Conservation (phyloP, 2,797 vertebrate genomes). For the Micromesistius poutassou region DNA sequence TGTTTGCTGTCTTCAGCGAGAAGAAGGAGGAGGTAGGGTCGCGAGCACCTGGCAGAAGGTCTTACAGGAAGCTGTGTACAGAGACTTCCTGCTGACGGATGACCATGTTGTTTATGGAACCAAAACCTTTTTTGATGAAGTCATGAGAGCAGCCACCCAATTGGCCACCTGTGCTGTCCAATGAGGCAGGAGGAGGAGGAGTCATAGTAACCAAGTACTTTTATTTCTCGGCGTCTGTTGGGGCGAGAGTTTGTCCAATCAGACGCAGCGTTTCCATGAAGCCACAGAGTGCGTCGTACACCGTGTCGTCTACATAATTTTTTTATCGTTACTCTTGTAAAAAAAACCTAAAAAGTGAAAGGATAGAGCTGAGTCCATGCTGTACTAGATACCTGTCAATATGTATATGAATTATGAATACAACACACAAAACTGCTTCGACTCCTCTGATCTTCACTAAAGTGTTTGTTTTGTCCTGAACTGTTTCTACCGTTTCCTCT, state of each 20-base stretch:
- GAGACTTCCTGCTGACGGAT: conserved; percentile 27
- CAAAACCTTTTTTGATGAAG: conserved; percentile 13
- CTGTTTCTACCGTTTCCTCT: background rate
- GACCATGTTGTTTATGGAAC: conserved; percentile 4
- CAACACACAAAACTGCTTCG: conserved; percentile 70
- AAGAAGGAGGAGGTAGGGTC: conserved; percentile 28
- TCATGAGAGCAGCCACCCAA: conserved; percentile 24
- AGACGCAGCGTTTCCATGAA: conserved; percentile 70
- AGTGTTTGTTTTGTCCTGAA: background rate
- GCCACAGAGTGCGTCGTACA: conserved; percentile 68
- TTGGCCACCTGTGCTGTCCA: conserved; percentile 22
- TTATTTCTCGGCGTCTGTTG: conserved; percentile 39
- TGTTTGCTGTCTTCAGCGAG: conserved; percentile 25
- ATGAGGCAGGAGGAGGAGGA: conserved; percentile 17
- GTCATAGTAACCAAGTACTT: conserved; percentile 52
- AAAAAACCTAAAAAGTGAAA: conserved; percentile 62
- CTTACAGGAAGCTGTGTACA: conserved; percentile 10
- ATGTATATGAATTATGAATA: conserved; percentile 84
- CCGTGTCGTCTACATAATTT: conserved; percentile 74
- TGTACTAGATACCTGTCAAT: conserved; percentile 80
- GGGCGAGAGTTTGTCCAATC: conserved; percentile 64
- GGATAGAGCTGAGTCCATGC: conserved; percentile 73
- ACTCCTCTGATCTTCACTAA: conserved; percentile 39
- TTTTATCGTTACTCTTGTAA: conserved; percentile 80
- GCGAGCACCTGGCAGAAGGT: background rate